These are phyloP conservation scores for Poecilobothrus nobilitatus DNA, from an alignment of 2,888 invertebrate genomes.

Conservation along the genomic window DNA sequence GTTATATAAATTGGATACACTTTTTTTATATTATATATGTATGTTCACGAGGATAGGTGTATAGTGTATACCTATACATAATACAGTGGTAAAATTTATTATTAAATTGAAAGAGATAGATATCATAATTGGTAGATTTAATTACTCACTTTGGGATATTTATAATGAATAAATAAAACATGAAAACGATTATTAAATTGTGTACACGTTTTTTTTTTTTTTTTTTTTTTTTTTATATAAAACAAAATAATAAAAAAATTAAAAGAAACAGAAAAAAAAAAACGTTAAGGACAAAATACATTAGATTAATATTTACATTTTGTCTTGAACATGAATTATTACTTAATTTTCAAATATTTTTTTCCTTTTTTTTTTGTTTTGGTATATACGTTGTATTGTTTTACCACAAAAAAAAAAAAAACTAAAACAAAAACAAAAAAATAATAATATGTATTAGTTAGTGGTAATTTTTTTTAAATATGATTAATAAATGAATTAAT, in stretches of 20 bases:
- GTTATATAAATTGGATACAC: not conserved
- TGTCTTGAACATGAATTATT: not conserved
- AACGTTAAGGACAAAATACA: not conserved
- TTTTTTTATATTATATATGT: too few species aligned
- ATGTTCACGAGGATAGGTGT: too few species aligned
- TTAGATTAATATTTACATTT: not conserved
- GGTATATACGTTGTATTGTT: not conserved
- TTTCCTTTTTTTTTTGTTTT: not conserved
- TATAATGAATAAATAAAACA: not conserved
- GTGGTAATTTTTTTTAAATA: too few species aligned
- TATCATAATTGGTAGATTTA: not conserved
- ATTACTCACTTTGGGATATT: conserved; percentile 1
- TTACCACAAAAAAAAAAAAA: too few species aligned
- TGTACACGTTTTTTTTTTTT: not conserved
- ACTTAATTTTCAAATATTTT: not conserved
- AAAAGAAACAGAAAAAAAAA: too few species aligned
- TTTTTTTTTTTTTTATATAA: too few species aligned
- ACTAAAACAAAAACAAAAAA: too few species aligned
- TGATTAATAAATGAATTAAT: too few species aligned
- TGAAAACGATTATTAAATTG: conserved; percentile 4
- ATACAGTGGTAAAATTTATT: too few species aligned
- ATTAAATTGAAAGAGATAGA: not conserved
- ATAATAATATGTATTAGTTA: too few species aligned
- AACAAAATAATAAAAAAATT: too few species aligned
- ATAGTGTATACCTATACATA: too few species aligned